Conservation (phyloP, 2,888 invertebrate genomes). For the Drosophila tripunctata region DNA sequence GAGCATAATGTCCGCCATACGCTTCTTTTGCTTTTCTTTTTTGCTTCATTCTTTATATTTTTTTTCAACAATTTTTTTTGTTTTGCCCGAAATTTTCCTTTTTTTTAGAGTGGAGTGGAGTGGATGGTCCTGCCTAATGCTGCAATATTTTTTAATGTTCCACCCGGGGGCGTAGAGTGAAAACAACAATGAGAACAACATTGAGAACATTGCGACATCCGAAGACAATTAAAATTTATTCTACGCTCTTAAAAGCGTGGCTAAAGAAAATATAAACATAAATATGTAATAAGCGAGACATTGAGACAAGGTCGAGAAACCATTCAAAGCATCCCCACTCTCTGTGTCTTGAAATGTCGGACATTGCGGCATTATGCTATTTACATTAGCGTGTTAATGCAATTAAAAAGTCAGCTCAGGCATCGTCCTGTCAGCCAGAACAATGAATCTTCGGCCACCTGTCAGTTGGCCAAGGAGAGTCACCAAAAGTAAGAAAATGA, state of each 20-base stretch:
- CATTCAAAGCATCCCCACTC: neutral
- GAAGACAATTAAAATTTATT: constrained; percentile 79
- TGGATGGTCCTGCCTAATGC: constrained; percentile 27
- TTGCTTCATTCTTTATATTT: neutral
- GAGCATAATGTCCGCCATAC: constrained; percentile 59
- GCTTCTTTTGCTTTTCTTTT: constrained; percentile 16
- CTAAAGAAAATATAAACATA: constrained; percentile 62
- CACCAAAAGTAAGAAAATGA: constrained; percentile 37
- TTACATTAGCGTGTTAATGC: constrained; percentile 78
- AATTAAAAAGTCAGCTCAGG: constrained; percentile 73
- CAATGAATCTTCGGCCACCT: constrained; percentile 60
- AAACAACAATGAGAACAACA: constrained; percentile 33
- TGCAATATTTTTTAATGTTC: constrained; percentile 70
- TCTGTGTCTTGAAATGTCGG: neutral
- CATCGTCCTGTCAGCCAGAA: constrained; percentile 25
- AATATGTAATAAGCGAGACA: constrained; percentile 69
- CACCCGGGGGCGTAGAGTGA: constrained; percentile 52
- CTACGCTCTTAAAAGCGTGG: constrained; percentile 62
- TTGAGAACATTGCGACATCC: constrained; percentile 59
- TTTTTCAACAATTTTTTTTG: constrained; percentile 2
- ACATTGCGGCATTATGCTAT: constrained; percentile 63
- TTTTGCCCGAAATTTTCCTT: constrained; percentile 1
- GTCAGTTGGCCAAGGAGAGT: constrained; percentile 35
- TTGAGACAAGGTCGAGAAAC: constrained; percentile 17
- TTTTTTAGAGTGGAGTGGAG: constrained; percentile 2